These are phyloP conservation scores for Ceratosolen solmsi DNA, from an alignment of 1,140 invertebrate genomes.

Conservation along the genomic window DNA sequence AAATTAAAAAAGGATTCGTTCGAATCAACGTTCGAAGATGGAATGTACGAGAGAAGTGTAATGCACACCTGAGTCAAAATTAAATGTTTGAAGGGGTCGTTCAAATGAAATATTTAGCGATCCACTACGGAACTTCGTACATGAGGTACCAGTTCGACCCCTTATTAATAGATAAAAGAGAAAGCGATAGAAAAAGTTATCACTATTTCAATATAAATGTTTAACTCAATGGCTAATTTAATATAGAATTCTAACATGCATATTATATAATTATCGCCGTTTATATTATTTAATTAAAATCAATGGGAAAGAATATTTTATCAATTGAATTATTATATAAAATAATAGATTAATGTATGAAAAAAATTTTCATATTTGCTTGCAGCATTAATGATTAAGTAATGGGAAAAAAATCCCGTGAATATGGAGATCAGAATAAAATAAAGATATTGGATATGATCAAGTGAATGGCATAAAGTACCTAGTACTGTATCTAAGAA, in stretches of 20 bases:
- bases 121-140: conserved; percentile 50
- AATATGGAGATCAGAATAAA: no score
- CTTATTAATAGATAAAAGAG: conserved; percentile 38
- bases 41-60: conserved; percentile 37
- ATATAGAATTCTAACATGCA: neutral
- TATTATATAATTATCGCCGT: neutral
- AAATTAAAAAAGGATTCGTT: conserved; percentile 34
- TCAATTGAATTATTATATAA: no score
- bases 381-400: no score
- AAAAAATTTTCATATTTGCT: no score
- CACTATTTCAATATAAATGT: conserved; percentile 34
- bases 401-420: no score
- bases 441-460: no score
- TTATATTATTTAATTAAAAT: no score
- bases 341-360: no score
- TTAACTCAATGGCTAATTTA: conserved; percentile 36
- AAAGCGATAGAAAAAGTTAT: conserved; percentile 23
- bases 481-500: no score
- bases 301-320: no score
- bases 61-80: conserved; percentile 68
- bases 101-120: conserved; percentile 71
- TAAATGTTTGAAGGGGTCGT: conserved; percentile 62
- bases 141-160: conserved; percentile 34
- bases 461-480: no score
- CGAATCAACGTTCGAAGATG: conserved; percentile 25